Base-by-base conservation (phyloP, 2,797 vertebrate species). In the Clamator glandarius region DNA sequence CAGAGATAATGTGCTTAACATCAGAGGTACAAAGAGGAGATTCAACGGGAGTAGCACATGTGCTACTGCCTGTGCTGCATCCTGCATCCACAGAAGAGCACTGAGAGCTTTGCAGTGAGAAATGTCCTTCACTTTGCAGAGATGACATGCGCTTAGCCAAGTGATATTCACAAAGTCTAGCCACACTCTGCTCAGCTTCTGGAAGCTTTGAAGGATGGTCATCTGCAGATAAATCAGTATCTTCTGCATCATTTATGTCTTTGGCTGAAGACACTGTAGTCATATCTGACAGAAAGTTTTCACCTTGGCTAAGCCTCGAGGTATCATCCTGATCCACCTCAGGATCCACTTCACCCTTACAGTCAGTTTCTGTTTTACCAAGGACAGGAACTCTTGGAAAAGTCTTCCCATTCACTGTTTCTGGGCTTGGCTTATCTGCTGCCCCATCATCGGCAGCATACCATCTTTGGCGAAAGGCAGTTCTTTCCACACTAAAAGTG, bases 21-120 rank as follows among this genome's bases (percentile, higher is more conserved):
- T 99, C 98, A 41, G 98, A 97, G 50, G 98, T 97, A 96, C 99
- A 99, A 92, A 99, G 98, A 5, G 99, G 99, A 33, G 99, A 99
- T 94, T 99, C 99, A 96, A 99, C 98, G 0, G 99, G 99, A 1
- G 99, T 99, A 94, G 98, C 98, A 36, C 99, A 99, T 5, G 98
- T 98, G 79, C 98, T 97, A 95, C 99, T 99, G 93, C 99, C 99
- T 6, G 99, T 99, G 97, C 98, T 98, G 89, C 99, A 99, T 67
- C 99, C 99, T 5, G 99, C 99, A 17, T 99, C 99, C 89, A 99
- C 98, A 11, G 99, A 99, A 31, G 99, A 99, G 96, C 98, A 99
- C 89, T 99, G 99, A 5, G 99, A 99, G 91, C 99, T 99, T 93
- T 99, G 99, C 51, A 99, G 98, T 2, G 99, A 99, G 96, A 99